These are phyloP conservation scores for Apoda limacodes DNA, from an alignment of 2,888 invertebrate species.

Conservation along the genomic window DNA sequence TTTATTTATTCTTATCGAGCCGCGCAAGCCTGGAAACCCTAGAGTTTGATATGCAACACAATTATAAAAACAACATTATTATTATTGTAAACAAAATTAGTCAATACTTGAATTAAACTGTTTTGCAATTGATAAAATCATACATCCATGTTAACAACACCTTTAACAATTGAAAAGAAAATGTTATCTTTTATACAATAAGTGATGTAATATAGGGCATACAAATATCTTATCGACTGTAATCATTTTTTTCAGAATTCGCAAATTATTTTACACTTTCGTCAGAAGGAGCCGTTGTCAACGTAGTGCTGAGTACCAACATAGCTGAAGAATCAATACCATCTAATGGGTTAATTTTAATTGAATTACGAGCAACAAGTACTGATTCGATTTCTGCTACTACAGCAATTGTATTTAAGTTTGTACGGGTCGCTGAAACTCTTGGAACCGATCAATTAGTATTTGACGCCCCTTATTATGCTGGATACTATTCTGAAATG, in stretches of 20 bases:
- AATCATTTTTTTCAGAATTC: slow-evolving; percentile 21
- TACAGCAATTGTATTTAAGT: slow-evolving; percentile 22
- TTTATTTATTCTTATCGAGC: too few relatives aligned
- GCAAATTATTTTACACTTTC: slow-evolving; percentile 16
- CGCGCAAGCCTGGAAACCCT: too few relatives aligned
- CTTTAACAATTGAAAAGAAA: too few relatives aligned
- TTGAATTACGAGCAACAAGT: slow-evolving; percentile 22
- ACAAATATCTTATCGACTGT: too few relatives aligned
- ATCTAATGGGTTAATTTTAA: slow-evolving; percentile 17
- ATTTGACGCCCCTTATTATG: slow-evolving; percentile 20
- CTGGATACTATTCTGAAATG: slow-evolving; percentile 13
- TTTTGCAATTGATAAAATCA: too few relatives aligned
- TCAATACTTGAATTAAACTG: too few relatives aligned
- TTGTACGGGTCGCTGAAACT: slow-evolving; percentile 8
- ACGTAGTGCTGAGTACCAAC: slow-evolving; percentile 9
- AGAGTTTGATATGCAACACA: too few relatives aligned
- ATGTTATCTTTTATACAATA: too few relatives aligned
- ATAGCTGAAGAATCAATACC: slow-evolving; percentile 22
- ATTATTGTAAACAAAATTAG: too few relatives aligned
- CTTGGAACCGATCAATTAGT: slow-evolving; percentile 12
- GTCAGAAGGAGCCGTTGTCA: slow-evolving; percentile 13
- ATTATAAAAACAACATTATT: too few relatives aligned
- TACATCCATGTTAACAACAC: too few relatives aligned
- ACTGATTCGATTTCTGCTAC: slow-evolving; percentile 16
- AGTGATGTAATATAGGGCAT: too few relatives aligned